Conservation (phyloP, 2,113 vertebrate genomes). For the Emydura subglobosa region DNA sequence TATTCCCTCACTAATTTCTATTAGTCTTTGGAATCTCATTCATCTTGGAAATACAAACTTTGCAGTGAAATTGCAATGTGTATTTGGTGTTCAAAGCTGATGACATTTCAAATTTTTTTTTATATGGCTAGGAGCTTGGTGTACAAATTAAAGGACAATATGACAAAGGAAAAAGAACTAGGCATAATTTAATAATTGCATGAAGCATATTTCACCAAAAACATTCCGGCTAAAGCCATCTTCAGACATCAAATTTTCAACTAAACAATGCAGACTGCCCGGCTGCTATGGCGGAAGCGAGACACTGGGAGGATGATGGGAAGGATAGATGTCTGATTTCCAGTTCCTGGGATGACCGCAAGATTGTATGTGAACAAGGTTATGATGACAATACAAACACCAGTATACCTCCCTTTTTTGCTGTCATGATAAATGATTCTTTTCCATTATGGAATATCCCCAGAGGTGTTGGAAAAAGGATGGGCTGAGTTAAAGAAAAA, state of each 20-base stretch:
- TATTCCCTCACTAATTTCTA: not conserved
- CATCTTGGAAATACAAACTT: not conserved
- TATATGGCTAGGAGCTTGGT: not conserved
- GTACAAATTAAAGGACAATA: not conserved
- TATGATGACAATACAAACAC: not conserved
- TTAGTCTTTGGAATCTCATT: not conserved
- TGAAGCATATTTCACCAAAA: slow-evolving; percentile 48
- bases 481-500: not conserved
- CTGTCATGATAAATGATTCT: not conserved
- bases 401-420: not conserved
- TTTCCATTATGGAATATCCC: not conserved
- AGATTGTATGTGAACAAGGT: not conserved
- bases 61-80: not conserved
- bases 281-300: slow-evolving; percentile 20
- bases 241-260: not conserved
- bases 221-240: slow-evolving; percentile 53
- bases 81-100: not conserved
- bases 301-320: slow-evolving; percentile 5
- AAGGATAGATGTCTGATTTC: slow-evolving; percentile 38
- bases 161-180: slow-evolving; percentile 13
- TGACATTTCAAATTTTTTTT: not conserved
- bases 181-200: slow-evolving; percentile 44
- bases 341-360: slow-evolving; percentile 33
- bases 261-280: slow-evolving; percentile 40
- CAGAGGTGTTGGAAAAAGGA: not conserved